These are phyloP conservation scores for Meloidogyne exigua DNA, from an alignment of 1,140 invertebrate species.

Conservation along the genomic window DNA sequence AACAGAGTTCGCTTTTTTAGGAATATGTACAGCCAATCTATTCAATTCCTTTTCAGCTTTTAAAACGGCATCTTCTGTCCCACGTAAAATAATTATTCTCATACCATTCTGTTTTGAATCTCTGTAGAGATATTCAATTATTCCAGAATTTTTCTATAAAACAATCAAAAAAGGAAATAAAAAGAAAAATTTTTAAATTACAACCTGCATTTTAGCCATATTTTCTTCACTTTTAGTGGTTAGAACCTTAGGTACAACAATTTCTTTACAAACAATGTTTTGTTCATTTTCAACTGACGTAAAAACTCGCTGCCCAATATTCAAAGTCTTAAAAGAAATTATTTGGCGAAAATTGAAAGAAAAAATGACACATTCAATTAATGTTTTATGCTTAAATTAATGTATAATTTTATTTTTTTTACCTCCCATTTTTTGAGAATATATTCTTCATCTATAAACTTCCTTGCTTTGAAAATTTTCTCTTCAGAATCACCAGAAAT, in stretches of 20 bases:
- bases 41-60: neutral
- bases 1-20: neutral
- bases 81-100: neutral
- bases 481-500: slow-evolving; percentile 17
- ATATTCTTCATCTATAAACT: slow-evolving; percentile 14
- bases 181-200: neutral
- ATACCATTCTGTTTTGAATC: neutral
- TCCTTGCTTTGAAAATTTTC: neutral
- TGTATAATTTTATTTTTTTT: neutral
- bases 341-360: too few relatives aligned
- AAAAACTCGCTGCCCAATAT: neutral
- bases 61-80: neutral
- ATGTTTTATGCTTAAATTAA: neutral
- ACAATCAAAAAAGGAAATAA: neutral
- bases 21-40: neutral
- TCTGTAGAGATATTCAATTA: neutral
- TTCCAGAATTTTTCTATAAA: neutral
- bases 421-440: slow-evolving; percentile 23
- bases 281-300: neutral
- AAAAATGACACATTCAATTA: too few relatives aligned
- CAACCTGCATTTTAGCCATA: slow-evolving; percentile 21
- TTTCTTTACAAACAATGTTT: neutral
- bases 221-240: slow-evolving; percentile 1
- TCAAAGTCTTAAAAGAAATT: neutral
- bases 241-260: neutral